Base-by-base conservation (phyloP, 1,140 invertebrate species). In the Pristionchus pacificus region DNA sequence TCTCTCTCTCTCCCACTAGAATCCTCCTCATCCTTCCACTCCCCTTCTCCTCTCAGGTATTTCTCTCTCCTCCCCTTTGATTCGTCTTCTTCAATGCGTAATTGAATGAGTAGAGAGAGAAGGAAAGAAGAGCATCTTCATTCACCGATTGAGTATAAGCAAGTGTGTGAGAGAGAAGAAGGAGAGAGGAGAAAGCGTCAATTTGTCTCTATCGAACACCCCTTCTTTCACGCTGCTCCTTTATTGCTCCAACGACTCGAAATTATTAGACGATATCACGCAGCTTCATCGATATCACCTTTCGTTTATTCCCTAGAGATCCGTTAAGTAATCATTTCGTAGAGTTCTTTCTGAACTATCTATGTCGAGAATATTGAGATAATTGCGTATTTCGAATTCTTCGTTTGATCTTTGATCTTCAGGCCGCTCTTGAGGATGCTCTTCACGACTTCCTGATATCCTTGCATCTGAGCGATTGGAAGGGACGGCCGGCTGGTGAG, bases 31-130 rank as follows among this genome's bases (percentile, higher is more conserved):
- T 31, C 13, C 64, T 31, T 67, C 32, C 49, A 57, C 31, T 60
- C 59, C 49, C 31, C 49, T 68, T 33, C 33, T 68, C 32, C 38
- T 61, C 49, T 68, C 58, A 65, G 38, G 57, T 49, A 49, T 65
- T 65, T 38, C 29, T 25, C 57, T 65, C 30, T 32, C 30, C 30
- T 64, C 19, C 32, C 15, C 6, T n/a, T 63, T 25, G 25, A 63
- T 25, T 0, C 2, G 32, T 63, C 38, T 63, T 19, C 13, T 15
- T 10, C 29, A 24, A 24, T 19, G n/a, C 13, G 19, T 57, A 57
- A 24, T 24, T 57, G 55, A 19, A 57, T 19, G 55, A 19, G 55
- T 6, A 57, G 24, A 14, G 24, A 14, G 55, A 57, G 55, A 57
- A 57, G 55, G 55, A 57, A 57, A 57, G 14, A 14, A 24, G 55